Percentiles rank a stretch among this genome's conserved stretches.
These are phyloP conservation scores for Octodon degus DNA, from an alignment of 2,113 vertebrate species.

Conservation along the genomic window DNA sequence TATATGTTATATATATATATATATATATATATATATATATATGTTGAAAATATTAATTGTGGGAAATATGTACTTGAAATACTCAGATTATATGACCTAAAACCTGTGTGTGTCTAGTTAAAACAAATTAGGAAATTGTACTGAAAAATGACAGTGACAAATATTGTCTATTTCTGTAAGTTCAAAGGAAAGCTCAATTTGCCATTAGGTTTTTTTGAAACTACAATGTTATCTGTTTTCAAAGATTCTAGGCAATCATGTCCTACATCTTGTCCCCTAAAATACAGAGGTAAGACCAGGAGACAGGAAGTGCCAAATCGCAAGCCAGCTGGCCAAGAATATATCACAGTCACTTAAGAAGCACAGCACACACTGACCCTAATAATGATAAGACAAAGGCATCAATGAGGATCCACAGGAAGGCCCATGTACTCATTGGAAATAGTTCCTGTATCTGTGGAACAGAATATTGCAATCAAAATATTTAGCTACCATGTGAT, in stretches of 20 bases:
- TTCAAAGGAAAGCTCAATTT: background rate
- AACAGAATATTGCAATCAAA: background rate
- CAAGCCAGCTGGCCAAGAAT: no score
- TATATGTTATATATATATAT: no score
- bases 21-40: no score
- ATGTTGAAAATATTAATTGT: background rate
- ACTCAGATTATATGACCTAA: background rate
- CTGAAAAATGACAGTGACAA: background rate
- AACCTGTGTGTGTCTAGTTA: background rate
- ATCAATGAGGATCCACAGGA: background rate
- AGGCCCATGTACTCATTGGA: background rate
- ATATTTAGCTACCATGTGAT: background rate
- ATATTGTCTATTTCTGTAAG: background rate
- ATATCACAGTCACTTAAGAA: background rate
- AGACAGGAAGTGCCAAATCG: background rate
- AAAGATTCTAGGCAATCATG: background rate
- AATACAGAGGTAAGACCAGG: background rate
- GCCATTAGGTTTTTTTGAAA: background rate
- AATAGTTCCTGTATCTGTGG: no score
- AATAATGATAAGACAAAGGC: no score
- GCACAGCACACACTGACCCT: background rate
- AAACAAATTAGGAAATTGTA: no score
- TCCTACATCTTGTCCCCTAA: background rate
- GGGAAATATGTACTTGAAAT: background rate
- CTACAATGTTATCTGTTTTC: background rate